A percentile compares a stretch with the other conserved stretches of the same genome.
Evolutionary conservation across 53 echinoderm and acorn worm genomes (phyloP).

Genomic region (Crossaster papposus): DNA sequence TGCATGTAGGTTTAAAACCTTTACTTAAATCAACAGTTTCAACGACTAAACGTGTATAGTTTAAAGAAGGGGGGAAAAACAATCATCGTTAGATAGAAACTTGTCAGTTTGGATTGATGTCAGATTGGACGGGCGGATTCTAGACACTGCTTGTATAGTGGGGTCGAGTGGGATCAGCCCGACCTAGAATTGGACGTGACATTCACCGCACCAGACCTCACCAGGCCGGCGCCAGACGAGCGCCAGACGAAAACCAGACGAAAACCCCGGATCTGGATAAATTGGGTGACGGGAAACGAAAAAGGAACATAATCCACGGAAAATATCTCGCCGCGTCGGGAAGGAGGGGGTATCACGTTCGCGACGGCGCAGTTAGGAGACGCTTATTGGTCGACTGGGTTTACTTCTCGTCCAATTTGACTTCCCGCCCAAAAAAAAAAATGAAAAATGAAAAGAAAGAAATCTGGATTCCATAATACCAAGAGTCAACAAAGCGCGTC

Average conservation of each 20-base stretch:
- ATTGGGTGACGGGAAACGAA: not conserved
- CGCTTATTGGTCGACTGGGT: not conserved
- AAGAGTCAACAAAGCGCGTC: not conserved
- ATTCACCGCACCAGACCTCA: conserved; percentile 3
- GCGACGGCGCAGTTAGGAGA: not conserved
- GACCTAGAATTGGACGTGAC: conserved; percentile 41
- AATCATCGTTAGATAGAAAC: not conserved
- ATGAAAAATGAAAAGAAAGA: not conserved
- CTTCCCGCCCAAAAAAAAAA: not conserved
- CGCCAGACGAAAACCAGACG: conserved; percentile 14
- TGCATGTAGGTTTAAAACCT: no score
- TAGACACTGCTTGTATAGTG: conserved; percentile 16
- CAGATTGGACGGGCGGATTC: conserved; percentile 1
- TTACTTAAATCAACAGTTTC: no score
- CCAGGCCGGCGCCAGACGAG: conserved; percentile 32
- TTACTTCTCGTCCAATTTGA: conserved; percentile 21
- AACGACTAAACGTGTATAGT: no score
- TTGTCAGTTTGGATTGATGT: conserved; percentile 18
- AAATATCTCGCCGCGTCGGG: not conserved
- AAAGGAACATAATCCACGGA: not conserved
- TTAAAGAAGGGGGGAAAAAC: not conserved
- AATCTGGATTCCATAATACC: not conserved
- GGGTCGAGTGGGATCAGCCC: conserved; percentile 33
- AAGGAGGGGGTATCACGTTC: conserved; percentile 41
- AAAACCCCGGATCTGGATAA: not conserved